Base-by-base conservation (phyloP, 2,888 invertebrate species). In the Amiota minor region DNA sequence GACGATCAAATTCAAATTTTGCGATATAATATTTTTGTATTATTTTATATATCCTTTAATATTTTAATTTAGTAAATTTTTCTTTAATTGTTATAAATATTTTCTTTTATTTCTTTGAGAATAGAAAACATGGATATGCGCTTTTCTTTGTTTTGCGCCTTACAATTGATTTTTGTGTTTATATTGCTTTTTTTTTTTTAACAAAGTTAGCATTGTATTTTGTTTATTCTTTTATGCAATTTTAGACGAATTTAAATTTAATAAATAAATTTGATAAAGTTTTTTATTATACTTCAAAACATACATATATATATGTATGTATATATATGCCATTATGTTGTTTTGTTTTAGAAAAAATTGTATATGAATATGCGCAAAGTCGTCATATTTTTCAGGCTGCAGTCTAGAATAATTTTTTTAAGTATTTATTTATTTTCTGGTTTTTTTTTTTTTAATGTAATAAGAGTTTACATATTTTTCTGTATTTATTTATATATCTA, bases 1-100 rank as follows among this genome's bases (percentile, higher is more conserved):
- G n/a, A n/a, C n/a, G n/a, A 6, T 6, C 4, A 35, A 35, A 35
- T 81, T 79, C 82, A 81, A 83, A 80, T 81, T 84, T 83, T 83
- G 81, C 67, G 76, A 74, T 75, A 64, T 71, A 70, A 74, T 49
- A 67, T 76, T 80, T 80, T 78, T 79, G 76, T 72, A 77, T 73
- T 76, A 75, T 74, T 76, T 50, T 16, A 53, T 53, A 56, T 78
- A 68, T 72, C 56, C 77, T 62, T 71, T 74, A 73, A 77, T 73
- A 67, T 73, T 74, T 74, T 76, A 72, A 69, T 67, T 70, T 73
- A 35, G 35, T 35, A 35, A 4, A 35, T 35, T 35, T 35, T 35
- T 35, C 6, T 35, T 35, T 35, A 35, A 35, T 35, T 35, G 6
- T 35, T 35, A 35, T 35, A 35, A 35, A 35, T 35, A 35, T 4